Base-by-base conservation (phyloP, 2,888 invertebrate species). In the Priocnemis perturbator region DNA sequence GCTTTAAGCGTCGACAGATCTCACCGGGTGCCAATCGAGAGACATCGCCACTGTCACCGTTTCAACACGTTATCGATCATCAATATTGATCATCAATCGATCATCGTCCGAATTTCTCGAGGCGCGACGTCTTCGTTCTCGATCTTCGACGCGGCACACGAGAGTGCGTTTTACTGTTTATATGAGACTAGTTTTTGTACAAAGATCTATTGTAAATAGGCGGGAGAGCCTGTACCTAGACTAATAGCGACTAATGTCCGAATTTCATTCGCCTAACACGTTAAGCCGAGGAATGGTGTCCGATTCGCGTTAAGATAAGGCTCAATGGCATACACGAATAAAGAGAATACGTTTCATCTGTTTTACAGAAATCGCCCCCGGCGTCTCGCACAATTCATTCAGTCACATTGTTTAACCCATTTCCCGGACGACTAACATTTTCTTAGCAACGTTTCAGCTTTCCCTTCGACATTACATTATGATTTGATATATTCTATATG, bases 141-240 rank as follows among this genome's bases (percentile, higher is more conserved):
- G 37, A 37, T 37, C 37, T 44, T 44, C 57, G 57, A 44, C 44
- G 45, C 37, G 37, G 19, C 57, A 30, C 37, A 44, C 57, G 37
- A 37, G 57, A 14, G 69, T 68, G 60, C 70, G 65, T 83, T 79
- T 82, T 76, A 83, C 81, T 82, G 80, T 85, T 84, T 83, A 80
- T 83, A 84, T 76, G 79, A 83, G 76, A 84, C 78, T 83, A 85
- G 83, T 83, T 83, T 85, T 85, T 85, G 84, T 85, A 85, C 83
- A 85, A 83, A 85, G 78, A 81, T 82, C 81, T 86, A 86, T 84
- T 87, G 85, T 86, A 85, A 85, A 86, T 85, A 85, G 84, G 78
- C 77, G 79, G 78, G 47, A 63, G 70, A 76, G 76, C 81, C 81
- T 78, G 77, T 20, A 19, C 30, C 47, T 82, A 83, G 80, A 62